A percentile compares a stretch with the other conserved stretches of the same genome.
These are phyloP conservation scores for Anthopleura sola DNA, from an alignment of 64 coral and sea anemone genomes.

Conservation along the genomic window DNA sequence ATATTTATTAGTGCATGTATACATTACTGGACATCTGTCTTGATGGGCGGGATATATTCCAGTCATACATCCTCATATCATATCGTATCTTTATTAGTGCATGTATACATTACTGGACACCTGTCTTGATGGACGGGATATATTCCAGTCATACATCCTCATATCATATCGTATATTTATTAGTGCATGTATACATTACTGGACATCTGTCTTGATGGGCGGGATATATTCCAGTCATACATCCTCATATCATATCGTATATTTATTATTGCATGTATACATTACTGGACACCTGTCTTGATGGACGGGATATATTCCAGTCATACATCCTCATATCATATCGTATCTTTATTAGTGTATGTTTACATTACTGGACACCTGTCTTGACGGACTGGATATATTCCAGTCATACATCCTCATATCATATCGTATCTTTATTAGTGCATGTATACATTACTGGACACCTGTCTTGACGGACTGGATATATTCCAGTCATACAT, in stretches of 20 bases:
- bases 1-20: constrained; percentile 76
- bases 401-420: constrained; percentile 53
- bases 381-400: no score
- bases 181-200: constrained; percentile 98
- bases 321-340: no score
- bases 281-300: no score
- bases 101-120: constrained; percentile 96
- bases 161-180: neutral
- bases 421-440: neutral
- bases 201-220: no score
- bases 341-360: constrained; percentile 53
- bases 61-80: no score
- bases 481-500: constrained; percentile 89
- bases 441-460: constrained; percentile 99
- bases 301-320: no score
- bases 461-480: no score
- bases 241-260: constrained; percentile 36
- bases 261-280: constrained; percentile 82
- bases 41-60: no score
- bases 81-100: constrained; percentile 33
- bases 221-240: no score
- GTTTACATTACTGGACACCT: no score
- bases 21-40: constrained; percentile 86
- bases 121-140: constrained; percentile 75
- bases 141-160: constrained; percentile 84